Conservation (phyloP, 2,113 vertebrate genomes). For the Phaetusa simplex region DNA sequence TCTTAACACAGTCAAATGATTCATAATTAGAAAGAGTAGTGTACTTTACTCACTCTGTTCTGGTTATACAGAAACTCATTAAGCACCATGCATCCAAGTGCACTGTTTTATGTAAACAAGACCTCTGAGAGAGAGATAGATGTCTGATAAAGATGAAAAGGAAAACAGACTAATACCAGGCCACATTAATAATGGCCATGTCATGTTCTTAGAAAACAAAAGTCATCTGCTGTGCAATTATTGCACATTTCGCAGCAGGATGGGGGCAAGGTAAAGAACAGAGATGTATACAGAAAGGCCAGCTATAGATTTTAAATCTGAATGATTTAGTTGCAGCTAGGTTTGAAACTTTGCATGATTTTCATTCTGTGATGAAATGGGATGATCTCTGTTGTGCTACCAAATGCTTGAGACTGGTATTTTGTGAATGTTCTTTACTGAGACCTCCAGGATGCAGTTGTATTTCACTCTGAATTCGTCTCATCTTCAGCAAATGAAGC, state of each 20-base stretch:
- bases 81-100: conserved; percentile 65
- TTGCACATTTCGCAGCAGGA: conserved; percentile 46
- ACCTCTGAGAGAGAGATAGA: conserved; percentile 75
- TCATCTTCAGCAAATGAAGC: not conserved
- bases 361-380: not conserved
- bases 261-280: not conserved
- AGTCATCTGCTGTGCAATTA: conserved; percentile 58
- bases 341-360: not conserved
- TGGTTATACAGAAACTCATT: conserved; percentile 71
- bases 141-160: conserved; percentile 80
- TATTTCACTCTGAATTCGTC: not conserved
- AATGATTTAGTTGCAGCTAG: not conserved
- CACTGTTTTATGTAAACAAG: conserved; percentile 79
- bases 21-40: conserved; percentile 69
- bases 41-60: conserved; percentile 42
- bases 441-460: not conserved
- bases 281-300: not conserved
- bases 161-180: conserved; percentile 63
- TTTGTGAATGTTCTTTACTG: not conserved
- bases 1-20: conserved; percentile 58
- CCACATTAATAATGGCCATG: conserved; percentile 73
- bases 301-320: not conserved
- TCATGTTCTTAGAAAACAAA: conserved; percentile 63
- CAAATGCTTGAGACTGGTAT: not conserved
- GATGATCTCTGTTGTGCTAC: not conserved